Base-by-base conservation (phyloP, 2,888 invertebrate species). In the Zygothrica quintamaculata region DNA sequence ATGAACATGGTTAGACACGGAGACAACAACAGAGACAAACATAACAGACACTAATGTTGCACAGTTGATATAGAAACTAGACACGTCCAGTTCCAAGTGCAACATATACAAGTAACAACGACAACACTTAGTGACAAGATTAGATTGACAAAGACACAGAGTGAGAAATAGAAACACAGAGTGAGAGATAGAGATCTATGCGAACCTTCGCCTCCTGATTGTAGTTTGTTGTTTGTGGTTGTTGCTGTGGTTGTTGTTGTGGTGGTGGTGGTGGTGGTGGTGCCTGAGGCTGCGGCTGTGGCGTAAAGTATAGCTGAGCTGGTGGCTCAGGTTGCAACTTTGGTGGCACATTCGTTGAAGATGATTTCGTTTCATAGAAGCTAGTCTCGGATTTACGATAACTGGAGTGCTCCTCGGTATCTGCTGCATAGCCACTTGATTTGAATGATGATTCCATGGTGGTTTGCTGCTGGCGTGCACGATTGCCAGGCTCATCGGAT, bases 381-480 rank as follows among this genome's bases (percentile, higher is more conserved):
- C 88, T 91, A 39, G 88, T 84, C 65, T 91, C 89, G 40, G 88
- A 88, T 56, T 90, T 89, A 9, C 84, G 85, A 42, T 82, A 90
- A 18, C 74, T 89, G 0, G 93, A 91, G 1, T 93, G 93, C 74
- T 94, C 94, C 73, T 94, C 94, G 0, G 94, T 94, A 80, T 95
- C 95, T 1, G 95, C 95, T 90, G 94, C 93, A 79, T 95, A 95
- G 8, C 95, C 95, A 77, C 93, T 93, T 60, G 90, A 87, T 70
- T 90, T 90, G 11, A 84, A 81, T 1, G 81, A 79, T 0, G 68
- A 48, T 56, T 85, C 79, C 44, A 46, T 52, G 44, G 62, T 59
- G 33, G 59, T 91, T 88, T 29, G 92, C 90, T 8, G 90, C 84
- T 64, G 69, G 0, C 69, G 74, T 0, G 62, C 74, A 47, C 91